These are phyloP conservation scores for Caenorhabditis imperialis DNA, from an alignment of 2,888 invertebrate genomes.

Conservation along the genomic window DNA sequence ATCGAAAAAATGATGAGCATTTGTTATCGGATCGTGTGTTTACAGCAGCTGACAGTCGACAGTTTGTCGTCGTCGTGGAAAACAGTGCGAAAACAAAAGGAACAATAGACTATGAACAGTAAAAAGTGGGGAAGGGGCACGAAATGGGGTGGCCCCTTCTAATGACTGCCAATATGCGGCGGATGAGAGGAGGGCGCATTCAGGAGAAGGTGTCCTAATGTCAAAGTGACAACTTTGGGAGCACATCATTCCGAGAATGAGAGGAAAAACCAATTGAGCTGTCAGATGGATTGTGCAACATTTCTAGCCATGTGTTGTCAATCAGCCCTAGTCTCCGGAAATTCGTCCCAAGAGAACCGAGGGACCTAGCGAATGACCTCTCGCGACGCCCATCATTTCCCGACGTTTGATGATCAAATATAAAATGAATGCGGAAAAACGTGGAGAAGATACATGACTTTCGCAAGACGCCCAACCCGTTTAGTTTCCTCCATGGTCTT, in stretches of 20 bases:
- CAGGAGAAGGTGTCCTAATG: no score
- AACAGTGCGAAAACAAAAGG: conserved; percentile 1
- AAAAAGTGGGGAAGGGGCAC: no score
- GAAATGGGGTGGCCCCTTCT: no score
- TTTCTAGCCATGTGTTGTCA: conserved; percentile 9
- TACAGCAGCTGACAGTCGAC: conserved; percentile 34
- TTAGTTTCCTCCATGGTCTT: conserved; percentile 24
- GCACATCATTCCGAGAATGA: no score
- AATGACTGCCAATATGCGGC: no score
- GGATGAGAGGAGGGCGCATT: no score
- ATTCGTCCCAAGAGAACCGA: conserved; percentile 8
- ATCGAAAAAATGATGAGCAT: background rate
- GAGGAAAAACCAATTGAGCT: no score
- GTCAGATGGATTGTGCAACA: background rate
- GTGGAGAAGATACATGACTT: conserved; percentile 43
- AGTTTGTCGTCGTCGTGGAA: conserved; percentile 13
- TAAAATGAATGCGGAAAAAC: conserved; percentile 46
- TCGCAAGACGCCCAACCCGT: conserved; percentile 30
- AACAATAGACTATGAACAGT: no score
- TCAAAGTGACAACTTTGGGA: no score
- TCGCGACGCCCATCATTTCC: conserved; percentile 22
- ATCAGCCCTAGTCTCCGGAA: background rate
- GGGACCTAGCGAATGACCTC: conserved; percentile 28
- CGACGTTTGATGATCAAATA: conserved; percentile 41
- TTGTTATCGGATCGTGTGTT: conserved; percentile 21